Evolutionary conservation across 2,797 vertebrate genomes (phyloP), one percentile per base, ranked within the genome.

Genomic region (Agapornis canus): DNA sequence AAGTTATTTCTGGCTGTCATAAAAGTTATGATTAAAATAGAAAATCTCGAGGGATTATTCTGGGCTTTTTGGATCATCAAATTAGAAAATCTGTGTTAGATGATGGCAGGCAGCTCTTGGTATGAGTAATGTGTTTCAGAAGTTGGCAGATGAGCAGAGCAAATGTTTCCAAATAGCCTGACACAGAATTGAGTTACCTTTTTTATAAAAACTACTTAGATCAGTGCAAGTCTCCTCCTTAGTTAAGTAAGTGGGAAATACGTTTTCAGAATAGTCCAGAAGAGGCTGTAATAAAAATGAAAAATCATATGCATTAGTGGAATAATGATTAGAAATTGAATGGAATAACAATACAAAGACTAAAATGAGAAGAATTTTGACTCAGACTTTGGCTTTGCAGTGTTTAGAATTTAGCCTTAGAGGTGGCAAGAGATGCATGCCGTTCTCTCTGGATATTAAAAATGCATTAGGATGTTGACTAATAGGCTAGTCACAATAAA

Each of bases 91-190:
- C 39, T 94, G 35, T 91, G 75, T 91, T 92, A 75, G 71, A 92
- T 89, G 76, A 89, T 88, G 82, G 76, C 91, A 94, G 91, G 94
- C 92, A 91, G 84, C 72, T 91, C 32, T 82, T 81, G 27, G 16
- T 94, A 83, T 93, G 93, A 94, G 82, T 95, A 93, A 86, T 93
- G 42, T 94, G 61, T 94, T 94, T 89, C 86, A 89, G 90, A 93
- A 92, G 64, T 78, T 96, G 94, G 75, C 94, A 95, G 90, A 89
- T 12, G n/a, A 89, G 49, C 85, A 66, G 64, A 69, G 42, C 69
- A 75, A 90, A 89, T 92, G 84, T 95, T 97, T 95, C 92, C 90
- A 97, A 96, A 94, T 95, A 93, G 64, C 78, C 68, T 87, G 61
- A 89, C 1, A 23, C 68, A 73, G 75, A 94, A 93, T 26, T 89